Evolutionary conservation across 2,797 vertebrate genomes (phyloP).

Genomic region (Scarus forsteni): DNA sequence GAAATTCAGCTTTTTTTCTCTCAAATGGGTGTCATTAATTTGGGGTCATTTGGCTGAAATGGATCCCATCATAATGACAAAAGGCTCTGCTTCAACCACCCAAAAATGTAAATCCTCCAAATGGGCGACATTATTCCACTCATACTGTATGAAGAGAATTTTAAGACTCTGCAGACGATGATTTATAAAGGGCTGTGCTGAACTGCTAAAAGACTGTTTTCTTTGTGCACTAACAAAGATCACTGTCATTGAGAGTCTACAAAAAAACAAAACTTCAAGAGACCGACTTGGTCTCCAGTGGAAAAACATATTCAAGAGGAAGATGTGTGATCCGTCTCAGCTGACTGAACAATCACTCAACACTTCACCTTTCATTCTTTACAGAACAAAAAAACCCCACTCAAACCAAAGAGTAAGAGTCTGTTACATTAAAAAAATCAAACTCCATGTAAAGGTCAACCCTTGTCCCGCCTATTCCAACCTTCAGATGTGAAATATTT

Average conservation of each 20-base stretch:
- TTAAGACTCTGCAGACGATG: slow-evolving; percentile 25
- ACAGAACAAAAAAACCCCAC: neutral
- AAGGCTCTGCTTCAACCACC: slow-evolving; percentile 13
- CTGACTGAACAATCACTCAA: neutral
- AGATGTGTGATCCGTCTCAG: neutral
- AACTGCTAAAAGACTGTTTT: slow-evolving; percentile 34
- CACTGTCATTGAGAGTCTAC: slow-evolving; percentile 13
- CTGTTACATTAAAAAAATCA: neutral
- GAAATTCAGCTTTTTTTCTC: slow-evolving; percentile 26
- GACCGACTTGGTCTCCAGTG: slow-evolving; percentile 18
- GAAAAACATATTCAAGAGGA: slow-evolving; percentile 10
- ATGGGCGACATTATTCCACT: slow-evolving; percentile 59
- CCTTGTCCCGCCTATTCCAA: slow-evolving; percentile 4
- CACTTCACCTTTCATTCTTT: neutral
- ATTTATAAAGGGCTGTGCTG: slow-evolving; percentile 37
- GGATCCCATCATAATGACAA: slow-evolving; percentile 48
- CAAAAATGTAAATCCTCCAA: slow-evolving; percentile 46
- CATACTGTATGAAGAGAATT: slow-evolving; percentile 45
- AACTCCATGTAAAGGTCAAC: slow-evolving; percentile 17
- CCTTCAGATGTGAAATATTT: slow-evolving; percentile 7
- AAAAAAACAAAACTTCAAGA: neutral
- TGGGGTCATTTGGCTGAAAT: slow-evolving; percentile 56
- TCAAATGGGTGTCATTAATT: slow-evolving; percentile 53
- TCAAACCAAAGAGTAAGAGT: neutral
- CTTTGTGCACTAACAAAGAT: slow-evolving; percentile 16